phyloP scores from a whole-genome alignment of 2,888 invertebrate species.

The Schrankia costaestrigalis region DNA sequence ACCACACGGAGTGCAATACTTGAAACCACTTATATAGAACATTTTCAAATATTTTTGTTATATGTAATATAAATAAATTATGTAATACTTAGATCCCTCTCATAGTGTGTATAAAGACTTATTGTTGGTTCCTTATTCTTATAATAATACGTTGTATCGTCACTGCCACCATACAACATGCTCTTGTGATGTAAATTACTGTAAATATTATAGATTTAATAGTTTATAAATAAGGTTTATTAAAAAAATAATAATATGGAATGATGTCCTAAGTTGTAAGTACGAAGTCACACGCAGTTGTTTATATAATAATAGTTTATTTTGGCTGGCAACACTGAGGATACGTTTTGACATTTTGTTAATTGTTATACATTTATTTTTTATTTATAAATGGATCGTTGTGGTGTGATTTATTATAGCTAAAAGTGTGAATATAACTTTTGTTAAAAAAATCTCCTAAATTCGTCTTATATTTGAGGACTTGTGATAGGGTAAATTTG shows the following conservation, averaged over 20 bases:
- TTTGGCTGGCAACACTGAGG: conserved; percentile 48
- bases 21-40: no score
- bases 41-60: no score
- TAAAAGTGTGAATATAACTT: conserved; percentile 34
- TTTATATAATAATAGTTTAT: conserved; percentile 28
- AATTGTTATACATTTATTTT: conserved; percentile 59
- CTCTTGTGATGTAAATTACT: conserved; percentile 78
- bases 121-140: conserved; percentile 54
- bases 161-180: conserved; percentile 53
- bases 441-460: conserved; percentile 30
- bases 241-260: no score
- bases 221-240: conserved; percentile 59
- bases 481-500: conserved; percentile 39
- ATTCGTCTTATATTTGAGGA: conserved; percentile 22
- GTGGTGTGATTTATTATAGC: conserved; percentile 70
- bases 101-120: no score
- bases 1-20: no score
- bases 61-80: no score
- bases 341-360: conserved; percentile 63
- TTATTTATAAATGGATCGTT: conserved; percentile 61
- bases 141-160: conserved; percentile 35
- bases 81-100: no score
- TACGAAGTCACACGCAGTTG: conserved; percentile 52
- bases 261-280: conserved; percentile 63
- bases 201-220: conserved; percentile 56